phyloP scores from a whole-genome alignment of 1,140 invertebrate genomes.

The Brachystomella parvula region DNA sequence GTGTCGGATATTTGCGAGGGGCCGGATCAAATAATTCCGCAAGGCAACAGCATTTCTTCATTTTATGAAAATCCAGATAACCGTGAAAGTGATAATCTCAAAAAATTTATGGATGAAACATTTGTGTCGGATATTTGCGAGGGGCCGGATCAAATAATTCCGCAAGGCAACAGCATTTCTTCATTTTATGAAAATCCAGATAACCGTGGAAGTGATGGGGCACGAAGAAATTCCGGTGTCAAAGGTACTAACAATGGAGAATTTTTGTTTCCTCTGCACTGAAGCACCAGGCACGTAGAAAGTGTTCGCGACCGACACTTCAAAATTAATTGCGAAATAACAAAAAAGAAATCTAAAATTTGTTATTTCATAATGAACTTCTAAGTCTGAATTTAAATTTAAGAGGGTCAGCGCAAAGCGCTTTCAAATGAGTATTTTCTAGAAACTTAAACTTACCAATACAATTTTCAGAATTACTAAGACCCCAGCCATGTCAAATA shows the following conservation, averaged over 20 bases:
- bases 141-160: conserved; percentile 10
- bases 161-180: neutral
- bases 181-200: neutral
- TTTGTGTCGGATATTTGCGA: conserved; percentile 24
- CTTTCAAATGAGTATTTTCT: too few relatives aligned
- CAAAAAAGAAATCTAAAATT: too few relatives aligned
- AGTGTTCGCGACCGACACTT: too few relatives aligned
- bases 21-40: conserved; percentile 10
- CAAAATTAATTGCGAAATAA: too few relatives aligned
- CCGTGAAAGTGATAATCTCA: conserved; percentile 2
- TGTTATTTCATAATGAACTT: too few relatives aligned
- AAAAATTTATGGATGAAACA: conserved; percentile 22
- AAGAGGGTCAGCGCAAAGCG: too few relatives aligned
- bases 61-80: neutral
- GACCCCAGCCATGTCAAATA: too few relatives aligned
- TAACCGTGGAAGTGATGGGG: neutral
- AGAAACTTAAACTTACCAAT: too few relatives aligned
- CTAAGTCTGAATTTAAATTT: too few relatives aligned
- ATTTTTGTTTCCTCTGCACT: neutral
- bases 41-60: neutral
- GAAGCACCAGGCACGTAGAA: too few relatives aligned
- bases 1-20: conserved; percentile 22
- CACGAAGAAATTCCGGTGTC: neutral
- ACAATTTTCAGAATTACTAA: too few relatives aligned
- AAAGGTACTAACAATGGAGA: neutral